Percentiles rank a stretch among this genome's conserved stretches.
Evolutionary conservation across 2,797 vertebrate genomes (phyloP).

Genomic region (Parauchenoglanis ngamensis): DNA sequence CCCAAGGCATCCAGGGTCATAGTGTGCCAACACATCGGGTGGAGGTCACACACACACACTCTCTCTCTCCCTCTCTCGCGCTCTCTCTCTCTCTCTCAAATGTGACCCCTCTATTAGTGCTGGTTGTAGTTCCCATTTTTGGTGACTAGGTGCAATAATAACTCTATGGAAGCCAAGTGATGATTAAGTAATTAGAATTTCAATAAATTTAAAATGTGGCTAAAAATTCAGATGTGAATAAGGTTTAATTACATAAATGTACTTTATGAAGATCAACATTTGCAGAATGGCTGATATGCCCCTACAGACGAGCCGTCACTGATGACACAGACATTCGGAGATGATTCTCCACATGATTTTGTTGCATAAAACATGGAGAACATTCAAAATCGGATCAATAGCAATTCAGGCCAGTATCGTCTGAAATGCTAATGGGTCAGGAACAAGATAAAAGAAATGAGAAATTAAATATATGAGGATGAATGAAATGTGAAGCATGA

Average conservation of each 20-base stretch:
- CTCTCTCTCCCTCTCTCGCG: too few relatives aligned
- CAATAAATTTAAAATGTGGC: neutral
- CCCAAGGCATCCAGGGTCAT: too few relatives aligned
- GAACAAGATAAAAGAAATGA: neutral
- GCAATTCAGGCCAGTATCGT: neutral
- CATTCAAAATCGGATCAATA: neutral
- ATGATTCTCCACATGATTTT: neutral
- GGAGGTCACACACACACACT: too few relatives aligned
- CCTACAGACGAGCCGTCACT: neutral
- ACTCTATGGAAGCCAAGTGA: neutral
- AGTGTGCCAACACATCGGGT: too few relatives aligned
- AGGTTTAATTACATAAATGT: too few relatives aligned
- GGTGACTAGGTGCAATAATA: neutral
- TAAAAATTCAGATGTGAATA: neutral
- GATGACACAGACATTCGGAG: neutral
- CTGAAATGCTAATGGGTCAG: neutral
- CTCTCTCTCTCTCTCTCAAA: neutral
- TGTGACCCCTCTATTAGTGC: neutral
- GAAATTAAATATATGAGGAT: neutral
- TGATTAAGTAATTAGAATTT: too few relatives aligned
- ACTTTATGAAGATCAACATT: neutral
- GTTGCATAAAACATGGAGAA: neutral
- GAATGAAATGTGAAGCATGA: neutral
- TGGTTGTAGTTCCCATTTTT: neutral
- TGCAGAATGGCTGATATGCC: neutral